phyloP scores from a whole-genome alignment of 2,797 vertebrate species.

The Argyrosomus regius region DNA sequence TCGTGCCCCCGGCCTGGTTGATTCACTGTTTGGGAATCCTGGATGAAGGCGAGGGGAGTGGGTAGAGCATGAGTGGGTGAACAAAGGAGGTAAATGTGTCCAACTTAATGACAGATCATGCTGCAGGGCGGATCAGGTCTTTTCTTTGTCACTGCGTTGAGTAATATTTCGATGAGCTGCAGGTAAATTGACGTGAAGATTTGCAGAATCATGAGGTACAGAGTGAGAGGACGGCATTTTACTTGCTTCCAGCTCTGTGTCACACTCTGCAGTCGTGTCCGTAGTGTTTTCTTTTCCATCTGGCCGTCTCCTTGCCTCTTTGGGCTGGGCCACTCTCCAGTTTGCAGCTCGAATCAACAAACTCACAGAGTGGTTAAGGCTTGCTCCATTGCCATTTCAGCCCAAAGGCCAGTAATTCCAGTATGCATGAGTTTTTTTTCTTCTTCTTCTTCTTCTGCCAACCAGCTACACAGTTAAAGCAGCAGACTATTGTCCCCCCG shows the following conservation, averaged over 20 bases:
- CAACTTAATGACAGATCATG: background rate
- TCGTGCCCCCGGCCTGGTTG: slow-evolving; percentile 16
- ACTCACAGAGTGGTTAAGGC: slow-evolving; percentile 28
- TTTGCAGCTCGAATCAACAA: slow-evolving; percentile 32
- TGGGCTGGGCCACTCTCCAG: background rate
- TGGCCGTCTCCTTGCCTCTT: background rate
- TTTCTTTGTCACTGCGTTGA: too few relatives aligned
- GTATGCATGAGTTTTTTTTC: background rate
- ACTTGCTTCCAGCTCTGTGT: background rate
- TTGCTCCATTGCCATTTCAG: slow-evolving; percentile 19
- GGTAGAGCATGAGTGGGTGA: slow-evolving; percentile 1
- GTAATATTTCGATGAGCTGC: background rate
- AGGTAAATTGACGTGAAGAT: background rate
- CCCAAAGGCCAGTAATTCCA: slow-evolving; percentile 6
- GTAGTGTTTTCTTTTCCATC: slow-evolving; percentile 6
- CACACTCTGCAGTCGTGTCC: background rate
- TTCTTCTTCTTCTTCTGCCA: background rate
- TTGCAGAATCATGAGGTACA: background rate
- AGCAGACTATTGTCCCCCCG: slow-evolving; percentile 11
- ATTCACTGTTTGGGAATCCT: slow-evolving; percentile 46
- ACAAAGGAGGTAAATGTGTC: slow-evolving; percentile 10
- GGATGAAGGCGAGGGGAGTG: slow-evolving; percentile 8
- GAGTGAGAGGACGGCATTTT: slow-evolving; percentile 1
- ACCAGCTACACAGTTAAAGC: slow-evolving; percentile 12
- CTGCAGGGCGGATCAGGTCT: background rate